phyloP scores from a whole-genome alignment of 92 coral and sea anemone species.

The Zoanthus sansibaricus region DNA sequence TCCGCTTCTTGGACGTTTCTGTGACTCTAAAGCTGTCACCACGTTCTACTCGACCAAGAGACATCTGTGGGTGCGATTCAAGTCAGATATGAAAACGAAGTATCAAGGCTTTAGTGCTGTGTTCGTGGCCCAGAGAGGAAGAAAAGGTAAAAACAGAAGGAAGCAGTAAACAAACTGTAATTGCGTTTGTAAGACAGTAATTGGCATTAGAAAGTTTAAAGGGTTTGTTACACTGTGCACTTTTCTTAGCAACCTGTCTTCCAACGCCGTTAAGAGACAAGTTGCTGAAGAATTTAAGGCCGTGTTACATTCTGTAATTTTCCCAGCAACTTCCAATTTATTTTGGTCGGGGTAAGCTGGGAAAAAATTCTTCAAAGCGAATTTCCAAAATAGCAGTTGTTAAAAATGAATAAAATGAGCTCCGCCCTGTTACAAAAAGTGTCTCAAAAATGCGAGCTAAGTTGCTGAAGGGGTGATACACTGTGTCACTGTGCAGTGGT shows the following conservation, averaged over 20 bases:
- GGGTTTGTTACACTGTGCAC: too few relatives aligned
- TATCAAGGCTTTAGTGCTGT: constrained; percentile 36
- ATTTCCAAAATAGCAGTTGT: too few relatives aligned
- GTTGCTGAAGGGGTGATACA: background rate
- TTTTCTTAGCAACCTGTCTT: background rate
- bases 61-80: constrained; percentile 42
- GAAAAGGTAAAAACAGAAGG: constrained; percentile 1
- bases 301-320: background rate
- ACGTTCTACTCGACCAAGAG: constrained; percentile 39
- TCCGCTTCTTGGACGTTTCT: constrained; percentile 22
- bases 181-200: background rate
- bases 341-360: background rate
- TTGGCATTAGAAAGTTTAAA: too few relatives aligned
- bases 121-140: constrained; percentile 17
- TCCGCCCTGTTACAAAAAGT: too few relatives aligned
- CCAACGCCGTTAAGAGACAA: background rate
- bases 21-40: constrained; percentile 14
- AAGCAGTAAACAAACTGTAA: background rate
- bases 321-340: too few relatives aligned
- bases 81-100: constrained; percentile 20
- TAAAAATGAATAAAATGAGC: background rate
- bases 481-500: too few relatives aligned
- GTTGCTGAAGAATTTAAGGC: background rate
- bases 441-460: background rate
- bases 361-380: background rate